Evolutionary conservation across 2,888 invertebrate species (phyloP).

Genomic region (Eustalomyia histrio): DNA sequence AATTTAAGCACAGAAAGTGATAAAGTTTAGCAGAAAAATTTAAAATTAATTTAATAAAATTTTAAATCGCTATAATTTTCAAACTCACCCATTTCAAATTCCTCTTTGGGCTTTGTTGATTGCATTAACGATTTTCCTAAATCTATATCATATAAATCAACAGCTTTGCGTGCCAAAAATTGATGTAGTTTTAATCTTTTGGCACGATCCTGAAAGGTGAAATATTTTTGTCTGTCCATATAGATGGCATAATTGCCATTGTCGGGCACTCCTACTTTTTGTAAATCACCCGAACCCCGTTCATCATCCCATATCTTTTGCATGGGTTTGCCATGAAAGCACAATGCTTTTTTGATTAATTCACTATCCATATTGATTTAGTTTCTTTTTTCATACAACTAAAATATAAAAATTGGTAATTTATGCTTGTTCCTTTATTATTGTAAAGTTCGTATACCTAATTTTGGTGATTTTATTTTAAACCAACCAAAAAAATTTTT

Average conservation of each 20-base stretch:
- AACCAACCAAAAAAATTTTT: neutral
- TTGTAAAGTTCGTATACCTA: neutral
- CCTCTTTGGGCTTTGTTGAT: constrained; percentile 67
- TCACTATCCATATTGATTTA: constrained; percentile 32
- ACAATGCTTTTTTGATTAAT: constrained; percentile 82
- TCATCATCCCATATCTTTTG: constrained; percentile 94
- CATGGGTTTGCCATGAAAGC: constrained; percentile 92
- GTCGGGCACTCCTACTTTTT: constrained; percentile 82
- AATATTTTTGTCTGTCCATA: constrained; percentile 88
- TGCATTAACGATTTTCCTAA: constrained; percentile 78
- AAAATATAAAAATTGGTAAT: constrained; percentile 13
- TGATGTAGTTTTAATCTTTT: constrained; percentile 91
- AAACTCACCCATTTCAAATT: constrained; percentile 66
- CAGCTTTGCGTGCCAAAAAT: constrained; percentile 92
- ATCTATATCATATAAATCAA: constrained; percentile 85
- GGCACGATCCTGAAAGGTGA: constrained; percentile 90
- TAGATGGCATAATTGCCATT: constrained; percentile 87
- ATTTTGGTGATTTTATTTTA: neutral
- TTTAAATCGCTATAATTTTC: neutral
- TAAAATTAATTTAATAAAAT: neutral
- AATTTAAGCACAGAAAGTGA: neutral
- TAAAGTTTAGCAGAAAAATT: too few species aligned
- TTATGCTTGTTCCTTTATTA: neutral
- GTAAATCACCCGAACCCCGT: constrained; percentile 87
- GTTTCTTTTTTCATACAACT: constrained; percentile 36